Evolutionary conservation across 2,888 invertebrate genomes (phyloP).

Genomic region (Cheilosia scutellata): DNA sequence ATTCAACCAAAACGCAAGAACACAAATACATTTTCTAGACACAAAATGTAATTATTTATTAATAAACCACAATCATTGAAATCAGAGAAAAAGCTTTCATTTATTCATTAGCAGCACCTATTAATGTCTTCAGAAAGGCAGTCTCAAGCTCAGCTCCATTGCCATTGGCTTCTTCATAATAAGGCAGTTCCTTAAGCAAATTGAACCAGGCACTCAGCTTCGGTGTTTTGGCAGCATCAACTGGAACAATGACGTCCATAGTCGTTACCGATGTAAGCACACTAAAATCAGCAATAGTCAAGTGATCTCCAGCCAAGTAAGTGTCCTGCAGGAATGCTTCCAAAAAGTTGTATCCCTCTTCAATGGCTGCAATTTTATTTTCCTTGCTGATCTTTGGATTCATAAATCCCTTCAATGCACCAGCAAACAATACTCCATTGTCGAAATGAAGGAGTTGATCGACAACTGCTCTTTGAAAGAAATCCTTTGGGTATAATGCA

Average conservation of each 20-base stretch:
- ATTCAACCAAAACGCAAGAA: too few species aligned
- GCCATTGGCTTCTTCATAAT: slow-evolving; percentile 77
- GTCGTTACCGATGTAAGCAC: slow-evolving; percentile 75
- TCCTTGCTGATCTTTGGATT: slow-evolving; percentile 51
- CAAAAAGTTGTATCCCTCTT: slow-evolving; percentile 68
- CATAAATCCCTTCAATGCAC: slow-evolving; percentile 53
- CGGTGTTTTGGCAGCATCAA: slow-evolving; percentile 77
- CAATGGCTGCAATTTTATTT: slow-evolving; percentile 72
- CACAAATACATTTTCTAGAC: too few species aligned
- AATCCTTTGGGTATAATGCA: slow-evolving; percentile 86
- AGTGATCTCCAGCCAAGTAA: slow-evolving; percentile 77
- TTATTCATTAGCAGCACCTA: neutral
- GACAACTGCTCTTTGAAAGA: slow-evolving; percentile 84
- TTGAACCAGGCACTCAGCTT: slow-evolving; percentile 78
- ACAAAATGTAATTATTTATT: too few species aligned
- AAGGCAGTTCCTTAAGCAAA: slow-evolving; percentile 77
- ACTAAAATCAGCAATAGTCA: slow-evolving; percentile 80
- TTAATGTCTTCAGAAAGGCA: slow-evolving; percentile 73
- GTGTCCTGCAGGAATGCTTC: slow-evolving; percentile 76
- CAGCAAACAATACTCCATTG: slow-evolving; percentile 83
- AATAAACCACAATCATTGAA: too few species aligned
- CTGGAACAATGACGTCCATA: slow-evolving; percentile 67
- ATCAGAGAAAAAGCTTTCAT: neutral
- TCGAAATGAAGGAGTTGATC: slow-evolving; percentile 85
- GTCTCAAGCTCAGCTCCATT: slow-evolving; percentile 33